A percentile compares a stretch with the other conserved stretches of the same genome.
Conservation (phyloP, 2,888 invertebrate species). For the Gnatocerus cornutus region DNA sequence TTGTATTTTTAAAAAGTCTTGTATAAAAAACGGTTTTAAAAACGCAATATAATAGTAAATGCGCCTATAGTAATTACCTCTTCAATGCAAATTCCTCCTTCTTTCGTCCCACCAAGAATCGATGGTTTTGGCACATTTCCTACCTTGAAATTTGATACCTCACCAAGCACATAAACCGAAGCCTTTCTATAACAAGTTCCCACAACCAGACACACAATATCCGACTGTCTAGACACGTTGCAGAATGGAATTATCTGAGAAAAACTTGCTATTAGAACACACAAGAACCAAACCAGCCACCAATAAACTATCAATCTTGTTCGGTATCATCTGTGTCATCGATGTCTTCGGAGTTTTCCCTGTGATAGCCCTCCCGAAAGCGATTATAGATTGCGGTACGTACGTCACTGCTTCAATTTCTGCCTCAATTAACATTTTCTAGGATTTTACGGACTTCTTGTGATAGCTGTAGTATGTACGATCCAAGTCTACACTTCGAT, state of each 20-base stretch:
- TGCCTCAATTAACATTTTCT: conserved; percentile 24
- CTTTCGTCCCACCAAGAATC: not conserved
- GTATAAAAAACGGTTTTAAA: too few relatives aligned
- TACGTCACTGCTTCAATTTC: conserved; percentile 5
- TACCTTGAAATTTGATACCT: conserved; percentile 16
- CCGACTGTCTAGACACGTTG: not conserved
- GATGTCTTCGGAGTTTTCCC: conserved; percentile 91
- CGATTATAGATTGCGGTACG: conserved; percentile 84
- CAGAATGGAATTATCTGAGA: conserved; percentile 28
- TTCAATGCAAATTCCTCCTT: not conserved
- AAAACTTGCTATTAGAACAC: conserved; percentile 25
- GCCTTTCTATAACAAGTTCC: conserved; percentile 14
- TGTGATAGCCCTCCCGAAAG: conserved; percentile 83
- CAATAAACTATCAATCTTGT: conserved; percentile 77
- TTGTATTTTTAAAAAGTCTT: too few relatives aligned
- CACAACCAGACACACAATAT: not conserved
- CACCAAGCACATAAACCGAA: conserved; percentile 9
- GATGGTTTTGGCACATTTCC: not conserved
- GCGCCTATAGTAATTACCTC: too few relatives aligned
- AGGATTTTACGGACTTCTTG: conserved; percentile 82
- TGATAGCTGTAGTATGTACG: conserved; percentile 79
- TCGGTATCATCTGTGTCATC: conserved; percentile 83
- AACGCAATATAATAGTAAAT: too few relatives aligned
- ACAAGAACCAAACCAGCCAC: not conserved
- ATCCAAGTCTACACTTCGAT: conserved; percentile 88